A percentile compares a stretch with the other conserved stretches of the same genome.
Evolutionary conservation across 1,140 invertebrate species (phyloP).

Genomic region (Geopemphigus sp.): DNA sequence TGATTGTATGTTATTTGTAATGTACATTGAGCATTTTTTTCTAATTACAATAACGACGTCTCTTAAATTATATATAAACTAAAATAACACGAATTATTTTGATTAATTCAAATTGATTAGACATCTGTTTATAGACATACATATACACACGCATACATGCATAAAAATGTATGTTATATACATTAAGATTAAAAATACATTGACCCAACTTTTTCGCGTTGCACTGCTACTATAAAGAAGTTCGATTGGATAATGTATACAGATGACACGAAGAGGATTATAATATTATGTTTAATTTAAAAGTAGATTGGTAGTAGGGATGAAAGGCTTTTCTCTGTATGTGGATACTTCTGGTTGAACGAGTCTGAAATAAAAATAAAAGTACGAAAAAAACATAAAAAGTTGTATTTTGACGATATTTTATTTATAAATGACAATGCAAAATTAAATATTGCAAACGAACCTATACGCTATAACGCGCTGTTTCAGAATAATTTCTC

Average conservation of each 20-base stretch:
- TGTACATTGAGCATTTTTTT: slow-evolving; percentile 26
- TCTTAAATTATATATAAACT: background rate
- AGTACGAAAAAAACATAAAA: background rate
- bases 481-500: background rate
- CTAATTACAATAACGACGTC: background rate
- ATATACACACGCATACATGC: background rate
- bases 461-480: background rate
- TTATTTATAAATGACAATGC: background rate
- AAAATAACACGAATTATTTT: background rate
- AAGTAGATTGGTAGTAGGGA: slow-evolving; percentile 17
- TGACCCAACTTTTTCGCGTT: background rate
- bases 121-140: background rate
- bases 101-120: background rate
- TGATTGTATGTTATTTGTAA: background rate
- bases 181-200: slow-evolving; percentile 5
- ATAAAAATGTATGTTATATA: background rate
- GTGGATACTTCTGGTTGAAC: slow-evolving; percentile 31
- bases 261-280: background rate
- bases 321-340: slow-evolving; percentile 33
- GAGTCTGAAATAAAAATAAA: slow-evolving; percentile 27
- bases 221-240: background rate
- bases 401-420: background rate
- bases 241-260: background rate
- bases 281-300: slow-evolving; percentile 31
- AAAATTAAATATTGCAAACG: background rate